phyloP scores from a whole-genome alignment of 1,140 invertebrate genomes.

The Dendrolimus kikuchii region DNA sequence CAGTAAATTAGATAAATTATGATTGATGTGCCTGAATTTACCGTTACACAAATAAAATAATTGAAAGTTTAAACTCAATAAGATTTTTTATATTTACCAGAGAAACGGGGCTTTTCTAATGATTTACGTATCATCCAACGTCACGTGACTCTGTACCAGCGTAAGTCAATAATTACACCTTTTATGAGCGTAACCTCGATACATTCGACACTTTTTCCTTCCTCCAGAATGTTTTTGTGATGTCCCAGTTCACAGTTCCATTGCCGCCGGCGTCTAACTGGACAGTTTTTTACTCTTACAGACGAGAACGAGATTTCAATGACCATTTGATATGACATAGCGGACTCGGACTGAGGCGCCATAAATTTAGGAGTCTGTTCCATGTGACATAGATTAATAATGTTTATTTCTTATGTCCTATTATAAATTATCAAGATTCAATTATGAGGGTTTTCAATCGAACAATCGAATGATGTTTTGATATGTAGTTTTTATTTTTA shows the following conservation, averaged over 20 bases:
- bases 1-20: too few relatives aligned
- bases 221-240: slow-evolving; percentile 48
- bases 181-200: slow-evolving; percentile 14
- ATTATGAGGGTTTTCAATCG: too few relatives aligned
- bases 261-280: slow-evolving; percentile 60
- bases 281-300: slow-evolving; percentile 45
- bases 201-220: slow-evolving; percentile 20
- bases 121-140: slow-evolving; percentile 4
- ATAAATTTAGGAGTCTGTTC: slow-evolving; percentile 15
- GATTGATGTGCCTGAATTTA: too few relatives aligned
- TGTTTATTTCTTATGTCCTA: too few relatives aligned
- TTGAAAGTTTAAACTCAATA: too few relatives aligned
- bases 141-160: slow-evolving; percentile 1
- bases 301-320: slow-evolving; percentile 19
- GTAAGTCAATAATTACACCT: slow-evolving; percentile 12
- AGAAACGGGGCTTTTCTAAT: slow-evolving; percentile 2
- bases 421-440: too few relatives aligned
- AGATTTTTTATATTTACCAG: slow-evolving; percentile 4
- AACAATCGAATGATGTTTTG: too few relatives aligned
- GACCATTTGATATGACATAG: slow-evolving; percentile 33
- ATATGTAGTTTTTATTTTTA: too few relatives aligned
- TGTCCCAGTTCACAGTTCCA: slow-evolving; percentile 48
- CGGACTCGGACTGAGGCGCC: slow-evolving; percentile 24
- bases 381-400: too few relatives aligned
- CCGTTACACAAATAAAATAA: too few relatives aligned